Conservation (phyloP, 2,797 vertebrate genomes). For the Paramormyrops hopkinsi region DNA sequence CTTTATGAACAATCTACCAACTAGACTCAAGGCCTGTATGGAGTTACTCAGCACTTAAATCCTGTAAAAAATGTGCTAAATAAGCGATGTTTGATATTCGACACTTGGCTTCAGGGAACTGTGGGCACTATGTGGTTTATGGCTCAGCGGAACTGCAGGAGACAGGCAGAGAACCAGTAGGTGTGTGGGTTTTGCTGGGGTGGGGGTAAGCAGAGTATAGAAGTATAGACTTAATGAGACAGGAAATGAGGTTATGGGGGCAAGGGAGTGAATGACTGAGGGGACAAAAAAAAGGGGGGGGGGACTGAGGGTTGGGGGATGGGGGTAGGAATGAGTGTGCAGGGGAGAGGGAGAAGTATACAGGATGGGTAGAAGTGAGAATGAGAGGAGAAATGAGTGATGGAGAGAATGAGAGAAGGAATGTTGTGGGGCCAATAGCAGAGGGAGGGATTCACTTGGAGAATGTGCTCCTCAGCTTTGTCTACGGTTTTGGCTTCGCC, state of each 20-base stretch:
- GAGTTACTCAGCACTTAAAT: background rate
- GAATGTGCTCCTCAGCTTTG: slow-evolving; percentile 85
- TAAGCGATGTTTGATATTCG: slow-evolving; percentile 18
- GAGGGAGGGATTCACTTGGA: slow-evolving; percentile 65
- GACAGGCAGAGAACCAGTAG: slow-evolving; percentile 42
- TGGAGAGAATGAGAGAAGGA: background rate
- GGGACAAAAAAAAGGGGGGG: background rate
- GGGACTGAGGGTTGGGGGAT: background rate
- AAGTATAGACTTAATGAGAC: slow-evolving; percentile 14
- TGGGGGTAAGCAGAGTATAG: background rate
- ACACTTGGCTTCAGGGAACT: slow-evolving; percentile 24
- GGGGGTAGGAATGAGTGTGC: background rate
- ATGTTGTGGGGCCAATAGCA: background rate
- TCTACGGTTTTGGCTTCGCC: slow-evolving; percentile 69
- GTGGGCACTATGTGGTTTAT: slow-evolving; percentile 34
- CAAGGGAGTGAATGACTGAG: background rate
- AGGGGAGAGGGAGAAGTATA: background rate
- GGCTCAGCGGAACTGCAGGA: slow-evolving; percentile 22
- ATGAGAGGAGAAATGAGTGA: background rate
- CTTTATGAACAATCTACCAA: background rate
- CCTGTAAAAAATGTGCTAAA: background rate
- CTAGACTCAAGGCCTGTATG: background rate
- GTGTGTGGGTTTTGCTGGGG: slow-evolving; percentile 32
- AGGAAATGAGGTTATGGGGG: slow-evolving; percentile 1
- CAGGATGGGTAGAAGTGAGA: background rate